Conservation (phyloP, 30 jellyfish, hydroid and myxozoan species). For the Rhopilema esculentum region DNA sequence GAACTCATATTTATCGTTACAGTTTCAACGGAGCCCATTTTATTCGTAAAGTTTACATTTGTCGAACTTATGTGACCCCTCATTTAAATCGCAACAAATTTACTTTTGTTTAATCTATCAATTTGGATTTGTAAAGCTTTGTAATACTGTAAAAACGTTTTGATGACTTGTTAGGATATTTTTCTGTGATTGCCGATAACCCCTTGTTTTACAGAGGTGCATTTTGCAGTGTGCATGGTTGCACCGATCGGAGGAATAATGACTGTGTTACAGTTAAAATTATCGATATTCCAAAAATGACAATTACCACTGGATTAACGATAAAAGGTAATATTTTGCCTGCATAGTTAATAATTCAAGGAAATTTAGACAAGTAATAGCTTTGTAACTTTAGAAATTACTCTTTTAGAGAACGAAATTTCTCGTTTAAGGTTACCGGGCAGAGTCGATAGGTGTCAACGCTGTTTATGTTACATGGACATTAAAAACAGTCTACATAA, state of each 20-base stretch:
- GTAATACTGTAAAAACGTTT: neutral
- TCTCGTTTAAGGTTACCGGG: too few species aligned
- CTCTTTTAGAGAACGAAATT: neutral
- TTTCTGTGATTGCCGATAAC: too few species aligned
- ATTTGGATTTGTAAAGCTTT: neutral
- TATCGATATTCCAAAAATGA: constrained; percentile 79
- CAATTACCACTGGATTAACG: constrained; percentile 79
- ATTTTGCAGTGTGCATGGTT: constrained; percentile 71
- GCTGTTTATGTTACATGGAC: neutral
- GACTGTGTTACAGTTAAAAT: constrained; percentile 83
- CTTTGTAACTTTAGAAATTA: neutral
- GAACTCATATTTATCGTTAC: too few species aligned
- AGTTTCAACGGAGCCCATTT: too few species aligned
- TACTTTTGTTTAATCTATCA: neutral
- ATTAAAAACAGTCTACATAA: neutral
- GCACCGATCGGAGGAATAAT: constrained; percentile 73
- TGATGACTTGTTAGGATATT: neutral
- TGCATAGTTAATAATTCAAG: too few species aligned
- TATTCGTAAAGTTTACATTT: neutral
- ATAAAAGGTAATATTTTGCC: constrained; percentile 58
- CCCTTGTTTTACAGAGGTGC: constrained; percentile 81
- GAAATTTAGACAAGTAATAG: neutral
- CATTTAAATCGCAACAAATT: neutral
- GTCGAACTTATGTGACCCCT: neutral
- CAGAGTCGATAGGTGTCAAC: too few species aligned